phyloP scores from a whole-genome alignment of 2,888 invertebrate genomes.

The Calliopum simillimum region DNA sequence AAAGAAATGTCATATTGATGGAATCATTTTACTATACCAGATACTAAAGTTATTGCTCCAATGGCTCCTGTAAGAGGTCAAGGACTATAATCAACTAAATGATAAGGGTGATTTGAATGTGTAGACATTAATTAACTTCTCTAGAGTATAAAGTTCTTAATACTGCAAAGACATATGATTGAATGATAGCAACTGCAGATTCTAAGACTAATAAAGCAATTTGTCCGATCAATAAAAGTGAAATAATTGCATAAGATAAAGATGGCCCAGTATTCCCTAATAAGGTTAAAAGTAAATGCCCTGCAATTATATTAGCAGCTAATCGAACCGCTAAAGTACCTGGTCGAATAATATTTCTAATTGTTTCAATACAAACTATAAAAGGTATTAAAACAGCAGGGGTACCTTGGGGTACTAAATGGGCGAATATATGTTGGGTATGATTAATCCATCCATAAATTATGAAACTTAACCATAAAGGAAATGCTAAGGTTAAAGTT shows the following conservation, averaged over 20 bases:
- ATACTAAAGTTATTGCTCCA: slow-evolving; percentile 70
- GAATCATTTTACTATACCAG: slow-evolving; percentile 74
- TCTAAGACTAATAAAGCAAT: slow-evolving; percentile 68
- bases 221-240: slow-evolving; percentile 64
- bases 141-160: slow-evolving; percentile 76
- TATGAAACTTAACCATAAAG: slow-evolving; percentile 76
- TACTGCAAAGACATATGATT: slow-evolving; percentile 73
- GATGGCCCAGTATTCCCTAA: slow-evolving; percentile 66
- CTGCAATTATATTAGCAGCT: slow-evolving; percentile 83
- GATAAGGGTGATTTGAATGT: slow-evolving; percentile 73
- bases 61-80: slow-evolving; percentile 75
- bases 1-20: slow-evolving; percentile 70
- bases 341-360: slow-evolving; percentile 79
- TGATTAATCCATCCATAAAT: slow-evolving; percentile 75
- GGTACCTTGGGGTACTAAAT: slow-evolving; percentile 77
- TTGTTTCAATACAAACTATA: slow-evolving; percentile 81
- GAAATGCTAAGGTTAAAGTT: slow-evolving; percentile 72
- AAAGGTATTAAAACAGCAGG: slow-evolving; percentile 76
- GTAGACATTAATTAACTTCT: slow-evolving; percentile 71
- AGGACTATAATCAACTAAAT: slow-evolving; percentile 75
- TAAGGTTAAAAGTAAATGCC: slow-evolving; percentile 76
- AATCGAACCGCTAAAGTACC: slow-evolving; percentile 77
- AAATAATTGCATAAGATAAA: slow-evolving; percentile 50
- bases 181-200: slow-evolving; percentile 71
- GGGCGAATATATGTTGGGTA: slow-evolving; percentile 74